Evolutionary conservation across 2,888 invertebrate species (phyloP).

Genomic region (Cancer borealis): DNA sequence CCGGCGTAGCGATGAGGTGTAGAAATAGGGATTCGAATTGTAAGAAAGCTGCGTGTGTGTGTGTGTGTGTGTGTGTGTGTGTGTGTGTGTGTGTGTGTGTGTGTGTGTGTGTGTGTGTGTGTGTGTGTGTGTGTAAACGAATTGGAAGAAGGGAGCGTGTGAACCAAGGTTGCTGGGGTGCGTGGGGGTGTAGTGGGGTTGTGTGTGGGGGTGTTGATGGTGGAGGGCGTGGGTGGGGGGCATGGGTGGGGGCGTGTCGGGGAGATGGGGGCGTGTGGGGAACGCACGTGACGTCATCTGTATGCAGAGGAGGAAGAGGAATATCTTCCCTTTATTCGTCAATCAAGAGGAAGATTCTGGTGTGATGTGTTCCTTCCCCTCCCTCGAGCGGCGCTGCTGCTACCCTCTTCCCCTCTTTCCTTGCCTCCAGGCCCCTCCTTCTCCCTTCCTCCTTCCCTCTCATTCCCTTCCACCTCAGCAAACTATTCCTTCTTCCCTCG

Average conservation of each 20-base stretch:
- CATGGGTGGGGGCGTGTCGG: background rate
- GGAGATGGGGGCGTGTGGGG: background rate
- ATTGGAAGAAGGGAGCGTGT: background rate
- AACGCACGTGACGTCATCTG: slow-evolving; percentile 44
- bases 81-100: slow-evolving; percentile 41
- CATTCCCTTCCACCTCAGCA: background rate
- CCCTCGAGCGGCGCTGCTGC: background rate
- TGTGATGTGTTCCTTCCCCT: background rate
- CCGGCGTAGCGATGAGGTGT: background rate
- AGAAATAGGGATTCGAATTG: background rate
- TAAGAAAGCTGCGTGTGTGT: background rate
- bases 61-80: slow-evolving; percentile 24
- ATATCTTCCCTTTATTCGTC: slow-evolving; percentile 42
- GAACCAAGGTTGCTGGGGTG: background rate
- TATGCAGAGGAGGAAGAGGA: slow-evolving; percentile 44
- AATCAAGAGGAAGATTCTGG: slow-evolving; percentile 43
- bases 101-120: slow-evolving; percentile 45
- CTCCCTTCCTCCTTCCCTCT: background rate
- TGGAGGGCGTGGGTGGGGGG: background rate
- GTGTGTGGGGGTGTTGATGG: background rate
- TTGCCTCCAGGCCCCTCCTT: background rate
- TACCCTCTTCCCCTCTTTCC: background rate
- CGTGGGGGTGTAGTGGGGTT: background rate
- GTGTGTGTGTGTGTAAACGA: background rate
- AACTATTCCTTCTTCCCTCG: slow-evolving; percentile 2